A percentile compares a stretch with the other conserved stretches of the same genome.
Conservation (phyloP, 2,797 vertebrate species). For the Etheostoma nigrum region DNA sequence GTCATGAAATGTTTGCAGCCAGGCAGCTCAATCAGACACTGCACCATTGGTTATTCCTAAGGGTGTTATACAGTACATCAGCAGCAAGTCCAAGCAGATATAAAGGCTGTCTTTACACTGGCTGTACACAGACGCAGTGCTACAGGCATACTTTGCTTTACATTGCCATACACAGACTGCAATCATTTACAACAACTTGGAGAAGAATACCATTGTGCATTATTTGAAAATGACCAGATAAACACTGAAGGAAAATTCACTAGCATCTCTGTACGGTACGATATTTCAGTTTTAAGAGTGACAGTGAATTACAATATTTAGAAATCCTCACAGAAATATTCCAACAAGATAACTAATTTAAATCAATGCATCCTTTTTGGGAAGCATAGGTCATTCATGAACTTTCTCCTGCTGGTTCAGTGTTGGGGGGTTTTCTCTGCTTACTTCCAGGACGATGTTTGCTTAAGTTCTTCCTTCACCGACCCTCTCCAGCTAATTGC, state of each 20-base stretch:
- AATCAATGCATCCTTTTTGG: not conserved
- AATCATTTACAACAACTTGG: conserved; percentile 48
- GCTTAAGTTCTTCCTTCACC: too few species aligned
- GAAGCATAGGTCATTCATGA: too few species aligned
- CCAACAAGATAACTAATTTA: not conserved
- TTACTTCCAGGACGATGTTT: too few species aligned
- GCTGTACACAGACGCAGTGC: conserved; percentile 45
- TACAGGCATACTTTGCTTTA: conserved; percentile 36
- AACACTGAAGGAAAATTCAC: conserved; percentile 34
- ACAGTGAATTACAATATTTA: not conserved
- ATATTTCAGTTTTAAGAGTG: conserved; percentile 17
- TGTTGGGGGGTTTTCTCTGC: too few species aligned
- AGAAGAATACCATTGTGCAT: conserved; percentile 32
- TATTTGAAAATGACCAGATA: conserved; percentile 25
- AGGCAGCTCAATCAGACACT: conserved; percentile 67
- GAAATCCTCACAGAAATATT: not conserved
- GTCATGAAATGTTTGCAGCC: conserved; percentile 57
- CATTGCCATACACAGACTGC: conserved; percentile 23
- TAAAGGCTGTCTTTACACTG: conserved; percentile 59
- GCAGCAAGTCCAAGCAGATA: conserved; percentile 65
- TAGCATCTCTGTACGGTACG: not conserved
- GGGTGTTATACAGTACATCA: conserved; percentile 66
- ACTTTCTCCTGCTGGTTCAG: too few species aligned
- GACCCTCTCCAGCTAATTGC: too few species aligned
- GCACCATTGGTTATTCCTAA: conserved; percentile 66